Base-by-base conservation (phyloP, 1,140 invertebrate genomes). In the Limonius californicus region DNA sequence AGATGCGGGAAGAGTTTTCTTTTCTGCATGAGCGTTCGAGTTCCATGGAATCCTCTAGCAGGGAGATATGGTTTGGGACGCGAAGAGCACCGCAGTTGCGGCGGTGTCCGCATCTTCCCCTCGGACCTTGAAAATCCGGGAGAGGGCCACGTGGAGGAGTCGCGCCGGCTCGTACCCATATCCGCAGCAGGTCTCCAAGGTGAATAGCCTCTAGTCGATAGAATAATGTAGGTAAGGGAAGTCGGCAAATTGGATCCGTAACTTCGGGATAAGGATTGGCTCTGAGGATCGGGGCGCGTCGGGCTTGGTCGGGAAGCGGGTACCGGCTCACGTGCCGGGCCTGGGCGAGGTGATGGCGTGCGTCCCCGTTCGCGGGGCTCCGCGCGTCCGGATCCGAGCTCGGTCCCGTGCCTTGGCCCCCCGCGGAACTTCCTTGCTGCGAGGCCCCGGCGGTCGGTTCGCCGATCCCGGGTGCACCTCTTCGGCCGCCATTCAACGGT, bases 221-320 rank as follows among this genome's bases (percentile, higher is more conserved):
- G 87, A 89, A 82, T 84, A 90, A 90, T 90, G 87, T 89, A 89
- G 88, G 84, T 89, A 90, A 90, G 87, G 87, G 84, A 88, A 89
- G 86, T 89, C 75, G 76, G 81, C 83, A 89, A 90, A 69, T 82
- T 59, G 43, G 87, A 89, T 89, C 85, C 85, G 85, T 90, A 89
- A 87, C 87, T 89, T 88, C 80, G 84, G 85, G 80, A 87, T 80
- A 87, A 86, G 84, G 84, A 78, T 86, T 87, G 84, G 84, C 84
- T 87, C 85, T 87, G 83, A 85, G 83, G 85, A 81, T 80, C 78
- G 82, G 79, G 82, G 61, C 64, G 78, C 77, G 82, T 84, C 83
- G 83, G 84, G 84, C 82, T 84, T 81, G 78, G 75, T 74, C 69
- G 71, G 73, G 74, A 78, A 77, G 74, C 73, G 75, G 75, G 70